A percentile compares a stretch with the other conserved stretches of the same genome.
These are phyloP conservation scores for Bubo bubo DNA, from an alignment of 2,113 vertebrate genomes.

Conservation along the genomic window DNA sequence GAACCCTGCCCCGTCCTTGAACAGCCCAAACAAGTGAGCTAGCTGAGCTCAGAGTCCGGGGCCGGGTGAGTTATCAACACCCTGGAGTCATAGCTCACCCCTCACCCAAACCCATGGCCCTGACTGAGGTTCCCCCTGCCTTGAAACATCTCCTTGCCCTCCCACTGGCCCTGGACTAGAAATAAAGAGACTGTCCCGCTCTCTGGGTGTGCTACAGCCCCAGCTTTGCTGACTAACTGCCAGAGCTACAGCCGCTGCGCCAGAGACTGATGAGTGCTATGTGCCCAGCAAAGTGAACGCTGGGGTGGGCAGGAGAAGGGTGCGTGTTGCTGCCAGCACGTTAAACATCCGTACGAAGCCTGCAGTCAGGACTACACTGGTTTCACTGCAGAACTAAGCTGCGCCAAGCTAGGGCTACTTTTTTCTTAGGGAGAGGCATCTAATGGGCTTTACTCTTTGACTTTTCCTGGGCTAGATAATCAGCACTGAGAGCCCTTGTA, in stretches of 20 bases:
- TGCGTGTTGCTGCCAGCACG: neutral
- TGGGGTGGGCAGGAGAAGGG: neutral
- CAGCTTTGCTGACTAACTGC: neutral
- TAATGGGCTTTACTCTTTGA: neutral
- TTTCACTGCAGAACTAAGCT: neutral
- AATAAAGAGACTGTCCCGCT: neutral
- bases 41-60: neutral
- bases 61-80: neutral
- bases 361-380: neutral
- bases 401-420: neutral
- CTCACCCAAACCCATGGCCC: neutral
- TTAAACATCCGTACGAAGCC: neutral
- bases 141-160: neutral
- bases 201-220: neutral
- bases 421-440: neutral
- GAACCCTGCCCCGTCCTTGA: neutral
- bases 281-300: neutral
- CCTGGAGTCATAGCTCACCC: neutral
- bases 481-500: neutral
- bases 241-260: fast-evolving
- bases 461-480: neutral
- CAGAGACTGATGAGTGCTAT: neutral
- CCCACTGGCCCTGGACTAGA: neutral
- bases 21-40: neutral
- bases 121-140: neutral